These are phyloP conservation scores for Piliocolobus tephrosceles DNA, from an alignment of 2,113 vertebrate species.

Conservation along the genomic window DNA sequence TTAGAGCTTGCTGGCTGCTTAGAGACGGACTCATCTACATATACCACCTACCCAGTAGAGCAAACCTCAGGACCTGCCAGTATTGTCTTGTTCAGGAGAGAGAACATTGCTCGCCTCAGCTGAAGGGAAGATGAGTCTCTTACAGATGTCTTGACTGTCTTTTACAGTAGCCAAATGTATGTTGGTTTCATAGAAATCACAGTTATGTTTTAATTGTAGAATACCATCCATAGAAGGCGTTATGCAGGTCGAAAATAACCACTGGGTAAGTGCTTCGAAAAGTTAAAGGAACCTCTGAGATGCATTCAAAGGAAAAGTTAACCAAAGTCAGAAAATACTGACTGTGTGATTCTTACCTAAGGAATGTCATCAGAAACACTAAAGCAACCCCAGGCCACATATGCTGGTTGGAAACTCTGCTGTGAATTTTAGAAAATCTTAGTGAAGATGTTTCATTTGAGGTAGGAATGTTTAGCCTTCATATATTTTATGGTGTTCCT, in stretches of 20 bases:
- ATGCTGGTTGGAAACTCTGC: neutral
- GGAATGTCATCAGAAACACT: neutral
- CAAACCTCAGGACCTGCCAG: neutral
- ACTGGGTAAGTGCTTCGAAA: neutral
- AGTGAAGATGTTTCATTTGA: neutral
- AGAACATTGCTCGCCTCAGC: neutral
- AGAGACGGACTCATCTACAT: neutral
- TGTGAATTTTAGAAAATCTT: constrained; percentile 31
- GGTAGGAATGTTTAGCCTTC: neutral
- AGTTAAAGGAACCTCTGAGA: constrained; percentile 19
- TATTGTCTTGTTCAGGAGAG: neutral
- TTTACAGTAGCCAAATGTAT: neutral
- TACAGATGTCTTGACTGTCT: neutral
- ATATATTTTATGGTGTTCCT: neutral
- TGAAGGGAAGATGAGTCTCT: neutral
- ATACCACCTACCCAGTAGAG: neutral
- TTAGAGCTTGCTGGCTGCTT: neutral
- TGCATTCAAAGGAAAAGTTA: constrained; percentile 1
- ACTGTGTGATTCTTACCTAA: neutral
- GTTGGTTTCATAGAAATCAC: neutral
- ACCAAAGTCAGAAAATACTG: neutral
- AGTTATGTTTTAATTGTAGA: constrained; percentile 11
- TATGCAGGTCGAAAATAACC: neutral
- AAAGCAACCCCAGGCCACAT: neutral
- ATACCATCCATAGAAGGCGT: neutral